Percentiles rank a stretch among this genome's conserved stretches.
Conservation (phyloP, 2,797 vertebrate genomes). For the Thalassophryne amazonica region DNA sequence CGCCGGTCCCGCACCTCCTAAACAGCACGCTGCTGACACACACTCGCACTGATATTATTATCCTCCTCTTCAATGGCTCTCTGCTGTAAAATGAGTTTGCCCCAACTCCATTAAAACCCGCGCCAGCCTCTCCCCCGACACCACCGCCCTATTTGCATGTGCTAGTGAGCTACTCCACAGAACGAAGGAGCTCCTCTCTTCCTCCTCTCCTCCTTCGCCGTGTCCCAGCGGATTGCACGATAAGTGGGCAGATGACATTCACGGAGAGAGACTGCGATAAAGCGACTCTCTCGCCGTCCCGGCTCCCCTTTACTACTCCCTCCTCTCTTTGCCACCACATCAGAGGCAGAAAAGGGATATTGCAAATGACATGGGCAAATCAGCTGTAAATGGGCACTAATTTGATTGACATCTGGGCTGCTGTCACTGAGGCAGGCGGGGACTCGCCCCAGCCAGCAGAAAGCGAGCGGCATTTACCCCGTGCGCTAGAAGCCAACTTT, state of each 20-base stretch:
- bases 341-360: slow-evolving; percentile 86
- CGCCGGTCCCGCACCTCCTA: slow-evolving; percentile 12
- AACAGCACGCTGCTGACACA: slow-evolving; percentile 38
- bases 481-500: slow-evolving; percentile 91
- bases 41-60: slow-evolving; percentile 72
- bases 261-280: slow-evolving; percentile 81
- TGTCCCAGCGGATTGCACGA: slow-evolving; percentile 76
- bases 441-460: slow-evolving; percentile 49
- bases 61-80: slow-evolving; percentile 92
- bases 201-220: slow-evolving; percentile 62
- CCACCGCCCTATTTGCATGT: slow-evolving; percentile 93
- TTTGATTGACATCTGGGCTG: slow-evolving; percentile 99
- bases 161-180: slow-evolving; percentile 90
- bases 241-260: slow-evolving; percentile 99
- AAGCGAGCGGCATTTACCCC: slow-evolving; percentile 76
- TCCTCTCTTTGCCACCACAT: slow-evolving; percentile 52
- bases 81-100: slow-evolving; percentile 98
- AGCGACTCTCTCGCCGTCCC: slow-evolving; percentile 58
- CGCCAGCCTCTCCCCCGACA: slow-evolving; percentile 89
- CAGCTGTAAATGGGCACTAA: slow-evolving; percentile 99
- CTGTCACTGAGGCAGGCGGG: slow-evolving; percentile 87
- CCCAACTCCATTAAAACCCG: slow-evolving; percentile 99
- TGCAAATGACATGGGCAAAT: slow-evolving; percentile 98
- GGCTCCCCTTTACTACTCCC: slow-evolving; percentile 27
- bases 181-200: slow-evolving; percentile 89